Percentiles rank a stretch among this genome's conserved stretches.
These are phyloP conservation scores for Seriola dumerili DNA, from an alignment of 2,113 vertebrate species.

Conservation along the genomic window DNA sequence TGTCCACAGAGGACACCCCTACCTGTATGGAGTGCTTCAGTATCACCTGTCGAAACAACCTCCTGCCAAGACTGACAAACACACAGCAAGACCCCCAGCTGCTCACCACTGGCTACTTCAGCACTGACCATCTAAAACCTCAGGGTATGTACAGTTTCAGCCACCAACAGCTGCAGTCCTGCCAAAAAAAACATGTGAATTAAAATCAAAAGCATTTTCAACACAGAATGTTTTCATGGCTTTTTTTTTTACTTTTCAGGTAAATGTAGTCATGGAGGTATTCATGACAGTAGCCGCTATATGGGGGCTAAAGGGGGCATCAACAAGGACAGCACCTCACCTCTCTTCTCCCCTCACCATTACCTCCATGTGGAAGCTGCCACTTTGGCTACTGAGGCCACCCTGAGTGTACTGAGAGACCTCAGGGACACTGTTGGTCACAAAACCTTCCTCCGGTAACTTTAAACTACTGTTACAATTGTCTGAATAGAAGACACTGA, in stretches of 20 bases:
- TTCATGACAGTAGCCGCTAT: slow-evolving; percentile 86
- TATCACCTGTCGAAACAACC: slow-evolving; percentile 80
- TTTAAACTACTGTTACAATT: background rate
- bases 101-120: slow-evolving; percentile 90
- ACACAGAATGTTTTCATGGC: background rate
- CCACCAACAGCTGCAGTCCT: background rate
- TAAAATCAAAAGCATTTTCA: background rate
- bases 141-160: slow-evolving; percentile 58
- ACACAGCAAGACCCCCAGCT: slow-evolving; percentile 46
- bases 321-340: slow-evolving; percentile 90
- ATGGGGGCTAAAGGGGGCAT: slow-evolving; percentile 87
- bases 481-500: background rate
- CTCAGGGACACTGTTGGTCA: slow-evolving; percentile 84
- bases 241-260: slow-evolving; percentile 72
- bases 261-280: slow-evolving; percentile 92
- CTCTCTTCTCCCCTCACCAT: slow-evolving; percentile 89
- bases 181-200: background rate
- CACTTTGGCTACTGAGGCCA: slow-evolving; percentile 84
- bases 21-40: slow-evolving; percentile 83
- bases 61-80: slow-evolving; percentile 68
- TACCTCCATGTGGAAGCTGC: slow-evolving; percentile 86
- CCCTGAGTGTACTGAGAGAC: slow-evolving; percentile 84
- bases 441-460: slow-evolving; percentile 84
- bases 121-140: slow-evolving; percentile 83
- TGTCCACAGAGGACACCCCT: slow-evolving; percentile 72